phyloP scores from a whole-genome alignment of 2,797 vertebrate species.

The Coendou prehensilis region DNA sequence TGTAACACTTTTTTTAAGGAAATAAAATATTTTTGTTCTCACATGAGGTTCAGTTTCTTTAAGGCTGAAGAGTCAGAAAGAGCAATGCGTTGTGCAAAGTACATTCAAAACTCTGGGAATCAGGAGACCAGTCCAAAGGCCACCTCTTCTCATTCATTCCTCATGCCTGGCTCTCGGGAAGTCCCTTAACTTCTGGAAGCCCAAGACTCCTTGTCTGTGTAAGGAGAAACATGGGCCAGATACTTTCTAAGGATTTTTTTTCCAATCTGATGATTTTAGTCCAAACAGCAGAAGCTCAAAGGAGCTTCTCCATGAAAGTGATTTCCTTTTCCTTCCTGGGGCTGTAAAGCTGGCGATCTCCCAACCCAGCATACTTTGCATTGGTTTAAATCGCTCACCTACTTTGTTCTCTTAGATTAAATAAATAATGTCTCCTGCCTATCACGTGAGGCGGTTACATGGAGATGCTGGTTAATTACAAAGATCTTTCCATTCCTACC shows the following conservation, averaged over 20 bases:
- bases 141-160: not conserved
- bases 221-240: not conserved
- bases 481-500: constrained; percentile 24
- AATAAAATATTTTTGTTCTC: constrained; percentile 20
- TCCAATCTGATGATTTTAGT: not conserved
- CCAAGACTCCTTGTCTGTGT: not conserved
- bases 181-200: not conserved
- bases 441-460: not conserved
- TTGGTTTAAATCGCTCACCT: not conserved
- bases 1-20: not conserved
- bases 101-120: not conserved
- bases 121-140: not conserved
- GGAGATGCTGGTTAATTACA: not conserved
- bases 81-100: not conserved
- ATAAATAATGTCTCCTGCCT: not conserved
- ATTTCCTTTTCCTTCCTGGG: not conserved
- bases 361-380: not conserved
- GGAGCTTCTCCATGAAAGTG: not conserved
- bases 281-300: not conserved
- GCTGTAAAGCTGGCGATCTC: not conserved
- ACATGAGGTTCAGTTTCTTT: not conserved
- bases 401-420: not conserved
- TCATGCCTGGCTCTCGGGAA: not conserved
- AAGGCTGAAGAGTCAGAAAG: not conserved
- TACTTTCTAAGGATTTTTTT: not conserved